phyloP scores from a whole-genome alignment of 2,888 invertebrate species.

The Nasonia oneida region DNA sequence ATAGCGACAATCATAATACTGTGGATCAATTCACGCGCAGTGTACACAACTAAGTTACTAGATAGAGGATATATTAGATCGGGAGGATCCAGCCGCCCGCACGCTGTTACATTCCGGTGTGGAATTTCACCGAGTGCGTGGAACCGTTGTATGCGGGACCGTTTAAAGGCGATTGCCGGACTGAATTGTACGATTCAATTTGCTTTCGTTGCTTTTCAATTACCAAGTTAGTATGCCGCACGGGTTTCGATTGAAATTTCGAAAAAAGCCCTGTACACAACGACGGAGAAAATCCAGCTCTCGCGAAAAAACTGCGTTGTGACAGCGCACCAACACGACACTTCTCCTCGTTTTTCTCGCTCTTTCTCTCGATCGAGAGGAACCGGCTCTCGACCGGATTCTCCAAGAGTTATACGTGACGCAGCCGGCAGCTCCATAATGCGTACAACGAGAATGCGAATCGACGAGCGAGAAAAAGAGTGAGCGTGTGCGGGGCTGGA shows the following conservation, averaged over 20 bases:
- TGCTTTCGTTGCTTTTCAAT: not conserved
- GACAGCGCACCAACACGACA: not conserved
- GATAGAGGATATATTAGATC: not conserved
- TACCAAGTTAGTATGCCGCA: not conserved
- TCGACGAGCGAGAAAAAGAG: constrained; percentile 1
- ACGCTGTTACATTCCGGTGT: not conserved
- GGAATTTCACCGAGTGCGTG: not conserved
- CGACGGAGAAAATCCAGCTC: not conserved
- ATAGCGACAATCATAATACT: too few species aligned
- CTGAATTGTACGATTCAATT: not conserved
- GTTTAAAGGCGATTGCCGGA: not conserved
- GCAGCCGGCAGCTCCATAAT: not conserved
- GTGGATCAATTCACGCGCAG: too few species aligned
- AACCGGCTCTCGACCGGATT: not conserved
- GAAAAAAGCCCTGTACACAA: too few species aligned
- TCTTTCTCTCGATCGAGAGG: not conserved
- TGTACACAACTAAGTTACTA: not conserved
- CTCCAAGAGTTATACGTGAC: not conserved
- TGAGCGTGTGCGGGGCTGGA: not conserved
- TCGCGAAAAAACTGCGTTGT: not conserved
- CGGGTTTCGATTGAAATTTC: not conserved
- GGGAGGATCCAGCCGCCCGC: constrained; percentile 8
- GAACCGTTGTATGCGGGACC: not conserved
- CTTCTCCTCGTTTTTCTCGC: not conserved
- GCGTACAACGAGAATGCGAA: not conserved